Evolutionary conservation across 2,113 vertebrate genomes (phyloP), one percentile per base, ranked within the genome.

Genomic region (Saguinus imperator): DNA sequence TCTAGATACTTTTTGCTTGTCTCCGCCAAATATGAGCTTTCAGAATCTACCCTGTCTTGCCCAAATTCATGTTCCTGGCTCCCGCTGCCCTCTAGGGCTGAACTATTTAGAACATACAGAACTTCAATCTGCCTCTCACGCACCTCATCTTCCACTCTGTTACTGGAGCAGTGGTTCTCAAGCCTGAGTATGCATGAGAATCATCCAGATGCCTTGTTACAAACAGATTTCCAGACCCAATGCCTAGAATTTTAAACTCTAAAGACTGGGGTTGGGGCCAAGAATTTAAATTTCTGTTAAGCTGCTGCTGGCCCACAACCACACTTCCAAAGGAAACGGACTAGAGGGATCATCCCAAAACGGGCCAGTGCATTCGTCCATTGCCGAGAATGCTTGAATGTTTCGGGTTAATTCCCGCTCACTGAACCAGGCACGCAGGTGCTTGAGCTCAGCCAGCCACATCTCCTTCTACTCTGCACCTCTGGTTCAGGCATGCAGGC

Each of bases 311-410:
- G 10, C 23, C 17, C 1, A 1, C 4, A 32, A 8, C 18, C 70
- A 64, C 5, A n/a, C 64, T 86, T 66, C 0, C 5, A 70, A 64
- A 35, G 73, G 23, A 3, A 1, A 18, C 20, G 35, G 7, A 35
- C 11, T 9, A 16, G 20, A 75, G 18, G 0, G 16, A 18, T 70
- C 3, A 0, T 76, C 58, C 52, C 55, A 43, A 66, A 68, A 48
- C 29, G 55, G 12, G 25, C 1, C 0, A n/a, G 5, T 13, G 40
- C 23, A 0, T 40, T 87, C 0, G 0, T 5, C 25, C 32, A 7
- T 27, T 18, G 2, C 40, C 3, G 5, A 27, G 79, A 77, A 61
- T 12, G 12, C 29, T 72, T 43, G 9, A 1, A 3, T 23, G 17
- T 52, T 50, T 40, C 16, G 1, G 79, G 12, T 6, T 1, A 61